Base-by-base conservation (phyloP, 2,113 vertebrate species). In the Petromus typicus region DNA sequence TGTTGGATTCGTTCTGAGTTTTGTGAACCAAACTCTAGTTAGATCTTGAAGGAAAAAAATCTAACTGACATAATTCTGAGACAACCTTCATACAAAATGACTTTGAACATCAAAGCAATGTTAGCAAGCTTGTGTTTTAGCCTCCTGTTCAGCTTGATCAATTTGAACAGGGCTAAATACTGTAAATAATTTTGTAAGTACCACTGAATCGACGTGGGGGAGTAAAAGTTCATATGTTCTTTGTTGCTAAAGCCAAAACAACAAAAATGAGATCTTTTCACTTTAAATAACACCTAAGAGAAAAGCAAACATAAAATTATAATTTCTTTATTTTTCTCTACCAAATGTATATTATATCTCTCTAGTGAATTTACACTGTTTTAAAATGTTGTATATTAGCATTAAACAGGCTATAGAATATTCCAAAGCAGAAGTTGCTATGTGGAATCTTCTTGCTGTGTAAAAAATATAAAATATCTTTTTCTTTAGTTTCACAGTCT, bases 1-100 rank as follows among this genome's bases (percentile, higher is more conserved):
- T 97, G 97, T 98, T 99, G 98, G 98, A 98, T 98, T 98, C 97
- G 94, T 98, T 98, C 98, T 98, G 97, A 97, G 98, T 98, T 98
- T 98, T 98, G 98, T 98, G 98, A 98, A 98, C 98, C 97, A 97
- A 98, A 98, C 97, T 98, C 96, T 95, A 97, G 96, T 98, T 98
- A 98, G 97, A 97, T 98, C 97, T 98, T 97, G 97, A 98, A 97
- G 97, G 43, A 43, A 32, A 98, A 98, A 98, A 98, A 97, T 96
- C 97, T 97, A 98, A 97, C 98, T 98, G 98, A 98, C 98, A 98
- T 98, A 98, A 98, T 98, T 98, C 97, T 95, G 97, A 98, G 97
- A 98, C 98, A 98, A 96, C 95, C 95, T 96, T 98, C 96, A 95
- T 96, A 97, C 97, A 98, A 96, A 97, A 98, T 95, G 97, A 97